A percentile compares a stretch with the other conserved stretches of the same genome.
Conservation (phyloP, 2,888 invertebrate genomes). For the Idaea aversata region DNA sequence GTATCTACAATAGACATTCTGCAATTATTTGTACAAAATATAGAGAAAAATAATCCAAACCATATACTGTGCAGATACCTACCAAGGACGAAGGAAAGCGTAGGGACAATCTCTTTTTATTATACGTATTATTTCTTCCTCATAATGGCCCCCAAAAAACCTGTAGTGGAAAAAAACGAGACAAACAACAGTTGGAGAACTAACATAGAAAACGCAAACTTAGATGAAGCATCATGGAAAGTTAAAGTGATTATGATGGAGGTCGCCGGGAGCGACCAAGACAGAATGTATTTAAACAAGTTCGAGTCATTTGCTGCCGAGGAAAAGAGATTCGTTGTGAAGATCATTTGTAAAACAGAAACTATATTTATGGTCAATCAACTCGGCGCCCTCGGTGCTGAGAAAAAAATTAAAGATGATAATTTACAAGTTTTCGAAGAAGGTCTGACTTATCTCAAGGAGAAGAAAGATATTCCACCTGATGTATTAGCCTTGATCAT, state of each 20-base stretch:
- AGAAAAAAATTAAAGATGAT: slow-evolving; percentile 67
- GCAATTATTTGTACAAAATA: too few relatives aligned
- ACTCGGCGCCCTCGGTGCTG: slow-evolving; percentile 64
- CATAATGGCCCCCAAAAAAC: slow-evolving; percentile 59
- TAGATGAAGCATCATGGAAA: slow-evolving; percentile 59
- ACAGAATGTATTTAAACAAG: slow-evolving; percentile 62
- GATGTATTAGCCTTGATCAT: slow-evolving; percentile 65
- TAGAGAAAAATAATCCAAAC: too few relatives aligned
- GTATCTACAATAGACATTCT: too few relatives aligned
- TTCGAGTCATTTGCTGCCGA: slow-evolving; percentile 63
- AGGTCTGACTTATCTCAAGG: slow-evolving; percentile 60
- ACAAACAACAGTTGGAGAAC: slow-evolving; percentile 55
- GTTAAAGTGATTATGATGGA: slow-evolving; percentile 65
- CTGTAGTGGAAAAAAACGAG: slow-evolving; percentile 35
- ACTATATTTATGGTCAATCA: slow-evolving; percentile 74
- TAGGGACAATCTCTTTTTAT: neutral
- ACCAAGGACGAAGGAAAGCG: too few relatives aligned
- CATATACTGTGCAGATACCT: too few relatives aligned
- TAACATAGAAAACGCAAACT: slow-evolving; percentile 48
- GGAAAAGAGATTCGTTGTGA: slow-evolving; percentile 68
- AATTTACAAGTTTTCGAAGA: slow-evolving; percentile 67
- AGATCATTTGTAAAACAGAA: slow-evolving; percentile 71
- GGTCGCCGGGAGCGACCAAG: slow-evolving; percentile 68
- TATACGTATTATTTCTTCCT: neutral
- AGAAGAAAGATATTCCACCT: slow-evolving; percentile 65